Conservation (phyloP, 2,888 invertebrate species). For the Podabrus alpinus region DNA sequence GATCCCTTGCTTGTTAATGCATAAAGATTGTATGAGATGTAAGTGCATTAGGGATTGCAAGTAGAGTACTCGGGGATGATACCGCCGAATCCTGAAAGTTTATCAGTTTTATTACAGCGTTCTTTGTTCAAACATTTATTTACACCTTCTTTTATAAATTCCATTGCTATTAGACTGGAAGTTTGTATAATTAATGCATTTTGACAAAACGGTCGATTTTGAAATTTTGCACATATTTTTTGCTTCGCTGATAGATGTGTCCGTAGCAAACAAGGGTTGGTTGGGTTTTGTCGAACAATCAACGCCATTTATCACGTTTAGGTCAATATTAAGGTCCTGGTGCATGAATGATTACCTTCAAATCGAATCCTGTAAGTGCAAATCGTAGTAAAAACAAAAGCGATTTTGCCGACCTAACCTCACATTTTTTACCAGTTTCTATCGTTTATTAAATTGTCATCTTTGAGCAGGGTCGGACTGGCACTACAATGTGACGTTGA, state of each 20-base stretch:
- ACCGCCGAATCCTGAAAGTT: not conserved
- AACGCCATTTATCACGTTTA: conserved; percentile 17
- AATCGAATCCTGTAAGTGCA: conserved; percentile 14
- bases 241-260: conserved; percentile 8
- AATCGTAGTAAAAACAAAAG: conserved; percentile 13
- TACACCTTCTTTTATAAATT: not conserved
- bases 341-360: conserved; percentile 16
- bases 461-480: not conserved
- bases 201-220: conserved; percentile 1
- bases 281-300: conserved; percentile 11
- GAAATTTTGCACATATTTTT: conserved; percentile 8
- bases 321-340: conserved; percentile 13
- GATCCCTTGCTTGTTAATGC: conserved; percentile 12
- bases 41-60: conserved; percentile 19
- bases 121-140: not conserved
- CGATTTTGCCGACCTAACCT: not conserved
- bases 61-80: not conserved
- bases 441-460: not conserved
- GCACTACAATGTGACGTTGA: not conserved
- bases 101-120: not conserved
- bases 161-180: not conserved
- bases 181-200: not conserved
- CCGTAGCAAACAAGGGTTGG: conserved; percentile 12
- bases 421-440: not conserved
- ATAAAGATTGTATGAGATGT: conserved; percentile 20